Evolutionary conservation across 1,140 invertebrate species (phyloP), one percentile per base, ranked within the genome.

Genomic region (Papilio polytes): DNA sequence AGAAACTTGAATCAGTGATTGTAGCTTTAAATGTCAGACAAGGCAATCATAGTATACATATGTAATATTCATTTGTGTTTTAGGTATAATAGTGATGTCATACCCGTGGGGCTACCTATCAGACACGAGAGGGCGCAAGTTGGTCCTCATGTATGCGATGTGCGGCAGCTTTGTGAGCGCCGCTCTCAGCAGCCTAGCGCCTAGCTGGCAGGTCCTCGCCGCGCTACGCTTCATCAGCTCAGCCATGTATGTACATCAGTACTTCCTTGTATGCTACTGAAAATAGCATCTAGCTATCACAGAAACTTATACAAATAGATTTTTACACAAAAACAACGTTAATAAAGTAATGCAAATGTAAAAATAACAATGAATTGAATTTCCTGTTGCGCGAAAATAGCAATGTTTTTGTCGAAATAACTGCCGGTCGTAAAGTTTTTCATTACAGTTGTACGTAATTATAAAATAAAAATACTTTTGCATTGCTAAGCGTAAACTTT

Each of bases 71-170:
- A 56, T 46, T 15, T 72, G 48, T 77, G 48, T 59, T 87, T 10
- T 84, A 94, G 92, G 92, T 80, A 91, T 91, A 76, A 92, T 92
- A 63, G 84, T 93, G 12, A 93, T 94, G 92, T 92, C 95, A 7
- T 96, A 96, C 80, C 92, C 95, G 15, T 96, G 95, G 95, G 95
- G 95, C 44, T 96, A 96, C 81, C 81, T 95, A 36, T 94, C 95
- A n/a, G 95, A 96, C 81, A 95, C 94, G 9, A 85, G 93, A 8
- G 95, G 95, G 0, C 88, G 95, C 1, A 91, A 91, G 44, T 87
- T 91, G 59, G 95, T 95, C 73, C 83, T 96, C 20, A 90, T 95
- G 80, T 94, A 88, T 82, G 94, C 93, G 0, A 95, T 93, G 89
- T 79, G 82, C 1, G 90, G 89, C 0, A 89, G 87, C 81, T 94